phyloP scores from a whole-genome alignment of 2,797 vertebrate genomes.

The Emys orbicularis region DNA sequence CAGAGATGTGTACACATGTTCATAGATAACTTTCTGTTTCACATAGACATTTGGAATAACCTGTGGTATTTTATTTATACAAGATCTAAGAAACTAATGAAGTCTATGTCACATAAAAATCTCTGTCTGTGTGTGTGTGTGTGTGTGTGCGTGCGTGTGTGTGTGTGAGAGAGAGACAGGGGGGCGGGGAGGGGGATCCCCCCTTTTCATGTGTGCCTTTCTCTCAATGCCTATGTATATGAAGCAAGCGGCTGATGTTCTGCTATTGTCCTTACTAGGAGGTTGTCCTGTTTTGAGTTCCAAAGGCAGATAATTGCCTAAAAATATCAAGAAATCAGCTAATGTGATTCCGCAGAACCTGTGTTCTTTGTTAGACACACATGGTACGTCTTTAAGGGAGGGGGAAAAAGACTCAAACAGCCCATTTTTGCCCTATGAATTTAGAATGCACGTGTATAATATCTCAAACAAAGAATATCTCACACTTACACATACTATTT shows the following conservation, averaged over 20 bases:
- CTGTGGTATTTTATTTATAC: background rate
- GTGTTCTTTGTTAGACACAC: background rate
- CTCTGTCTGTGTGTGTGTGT: background rate
- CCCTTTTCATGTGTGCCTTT: no score
- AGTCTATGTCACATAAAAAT: background rate
- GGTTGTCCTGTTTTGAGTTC: background rate
- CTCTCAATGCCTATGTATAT: background rate
- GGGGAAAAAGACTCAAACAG: background rate
- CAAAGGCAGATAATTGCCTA: background rate
- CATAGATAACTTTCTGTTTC: background rate
- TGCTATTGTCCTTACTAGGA: conserved; percentile 25
- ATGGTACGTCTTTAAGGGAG: background rate
- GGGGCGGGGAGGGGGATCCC: background rate
- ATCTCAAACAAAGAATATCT: conserved; percentile 52
- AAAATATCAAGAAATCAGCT: background rate
- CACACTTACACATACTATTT: conserved; percentile 56
- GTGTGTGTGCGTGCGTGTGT: background rate
- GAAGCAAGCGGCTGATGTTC: background rate
- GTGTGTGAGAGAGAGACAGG: no score
- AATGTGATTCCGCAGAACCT: background rate
- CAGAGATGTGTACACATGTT: background rate
- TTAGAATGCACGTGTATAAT: conserved; percentile 29
- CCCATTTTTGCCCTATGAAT: background rate
- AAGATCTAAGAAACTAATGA: background rate
- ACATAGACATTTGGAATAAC: background rate